phyloP scores from a whole-genome alignment of 1,140 invertebrate genomes.

The Drosophila murphyi region DNA sequence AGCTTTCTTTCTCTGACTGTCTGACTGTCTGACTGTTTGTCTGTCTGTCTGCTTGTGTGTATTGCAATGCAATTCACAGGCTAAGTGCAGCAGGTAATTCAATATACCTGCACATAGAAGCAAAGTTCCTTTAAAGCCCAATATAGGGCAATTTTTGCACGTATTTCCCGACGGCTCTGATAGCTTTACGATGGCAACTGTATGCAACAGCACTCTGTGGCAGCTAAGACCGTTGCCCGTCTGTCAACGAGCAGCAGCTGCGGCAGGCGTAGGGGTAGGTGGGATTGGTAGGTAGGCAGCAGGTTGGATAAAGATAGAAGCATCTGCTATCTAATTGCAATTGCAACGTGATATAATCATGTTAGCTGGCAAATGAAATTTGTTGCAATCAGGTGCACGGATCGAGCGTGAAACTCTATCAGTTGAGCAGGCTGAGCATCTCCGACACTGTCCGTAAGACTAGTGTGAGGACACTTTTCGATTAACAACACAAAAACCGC shows the following conservation, averaged over 20 bases:
- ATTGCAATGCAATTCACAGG: slow-evolving; percentile 42
- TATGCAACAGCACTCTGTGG: background rate
- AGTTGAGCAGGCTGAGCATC: slow-evolving; percentile 1
- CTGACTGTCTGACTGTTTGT: background rate
- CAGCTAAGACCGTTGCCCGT: background rate
- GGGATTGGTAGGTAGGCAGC: too few relatives aligned
- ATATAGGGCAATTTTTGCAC: slow-evolving; percentile 4
- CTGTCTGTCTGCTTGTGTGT: slow-evolving; percentile 10
- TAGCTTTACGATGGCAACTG: too few relatives aligned
- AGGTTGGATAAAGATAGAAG: too few relatives aligned
- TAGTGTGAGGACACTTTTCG: background rate
- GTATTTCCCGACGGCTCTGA: background rate
- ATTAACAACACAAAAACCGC: too few relatives aligned
- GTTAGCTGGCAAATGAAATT: slow-evolving; percentile 67
- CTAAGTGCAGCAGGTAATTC: slow-evolving; percentile 74
- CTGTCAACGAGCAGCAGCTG: background rate
- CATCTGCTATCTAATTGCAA: slow-evolving; percentile 62
- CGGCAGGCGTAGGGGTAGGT: too few relatives aligned
- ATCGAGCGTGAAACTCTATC: slow-evolving; percentile 27
- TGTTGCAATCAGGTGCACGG: slow-evolving; percentile 63
- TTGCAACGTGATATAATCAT: slow-evolving; percentile 76
- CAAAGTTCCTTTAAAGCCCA: slow-evolving; percentile 6
- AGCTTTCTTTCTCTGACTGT: slow-evolving; percentile 4
- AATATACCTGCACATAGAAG: slow-evolving; percentile 46
- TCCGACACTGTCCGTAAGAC: slow-evolving; percentile 32